Evolutionary conservation across 2,888 invertebrate species (phyloP).

Genomic region (Mythimna loreyi): DNA sequence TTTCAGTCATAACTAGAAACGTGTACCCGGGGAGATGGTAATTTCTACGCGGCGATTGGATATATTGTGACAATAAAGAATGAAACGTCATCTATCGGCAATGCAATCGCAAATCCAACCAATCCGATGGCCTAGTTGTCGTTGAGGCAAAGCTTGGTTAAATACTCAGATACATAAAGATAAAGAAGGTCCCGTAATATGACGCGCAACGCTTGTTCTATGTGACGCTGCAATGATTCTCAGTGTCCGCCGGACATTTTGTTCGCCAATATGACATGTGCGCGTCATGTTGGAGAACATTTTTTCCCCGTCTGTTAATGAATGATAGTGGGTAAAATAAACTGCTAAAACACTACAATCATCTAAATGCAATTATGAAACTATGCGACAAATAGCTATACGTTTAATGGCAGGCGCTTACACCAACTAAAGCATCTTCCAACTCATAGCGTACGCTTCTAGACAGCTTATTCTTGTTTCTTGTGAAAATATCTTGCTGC

Average conservation of each 20-base stretch:
- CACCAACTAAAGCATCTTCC: slow-evolving; percentile 85
- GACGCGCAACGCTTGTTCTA: no score
- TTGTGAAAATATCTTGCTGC: slow-evolving; percentile 60
- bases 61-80: no score
- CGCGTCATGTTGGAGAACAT: no score
- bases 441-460: slow-evolving; percentile 82
- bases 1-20: no score
- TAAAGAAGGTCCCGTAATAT: no score
- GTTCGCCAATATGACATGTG: no score
- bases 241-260: no score
- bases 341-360: background rate
- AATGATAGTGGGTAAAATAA: background rate
- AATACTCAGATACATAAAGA: background rate
- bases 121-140: background rate
- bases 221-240: no score
- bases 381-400: slow-evolving; percentile 10
- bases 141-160: background rate
- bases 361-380: background rate
- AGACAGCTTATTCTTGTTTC: slow-evolving; percentile 78
- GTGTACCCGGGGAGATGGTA: no score
- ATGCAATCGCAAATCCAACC: background rate
- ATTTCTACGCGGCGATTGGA: no score
- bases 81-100: no score
- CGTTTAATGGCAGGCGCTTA: slow-evolving; percentile 67
- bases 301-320: no score